Evolutionary conservation across 2,113 vertebrate genomes (phyloP), one percentile per base, ranked within the genome.

Genomic region (Brachyhypopomus occidentalis): DNA sequence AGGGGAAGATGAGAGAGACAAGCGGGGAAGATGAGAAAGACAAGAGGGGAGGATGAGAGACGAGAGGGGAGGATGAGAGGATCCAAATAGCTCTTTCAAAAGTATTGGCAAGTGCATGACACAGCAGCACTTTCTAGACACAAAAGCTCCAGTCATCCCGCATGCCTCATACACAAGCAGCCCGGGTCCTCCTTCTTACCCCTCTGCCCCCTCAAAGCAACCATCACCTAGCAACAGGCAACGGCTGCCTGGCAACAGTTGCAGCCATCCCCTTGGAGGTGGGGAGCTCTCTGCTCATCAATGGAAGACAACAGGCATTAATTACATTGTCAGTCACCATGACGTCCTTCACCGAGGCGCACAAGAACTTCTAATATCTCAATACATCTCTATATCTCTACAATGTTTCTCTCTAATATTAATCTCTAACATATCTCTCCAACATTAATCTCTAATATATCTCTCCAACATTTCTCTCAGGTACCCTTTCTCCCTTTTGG

Each of bases 241-340:
- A 27, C 77, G 69, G 87, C 83, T 91, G 88, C 92, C 85, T 90
- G 87, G 91, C 90, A 93, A 92, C 91, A 79, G 83, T 67, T 76
- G 58, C 75, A 71, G 82, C 84, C 72, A 76, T 82, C 19, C 79
- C 58, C 64, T 76, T 77, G 72, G 45, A 64, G 60, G 60, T 52
- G 25, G 74, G 66, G 45, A 72, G 62, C 58, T 75, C 77, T 75
- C 17, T 84, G 60, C 77, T 52, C 72, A 27, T 77, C 71, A 41
- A 82, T 59, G 66, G 83, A 86, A 69, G 60, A 34, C 14, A 70
- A 72, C 72, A 59, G 25, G 71, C 58, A 77, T 60, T 66, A 77
- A 56, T 74, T 69, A 73, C 1, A 75, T 84, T 81, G 73, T 87
- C 22, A 66, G 38, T 30, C 66, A 60, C 23, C 67, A 74, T 72